Percentiles rank a stretch among this genome's conserved stretches.
These are phyloP conservation scores for Noctuana brunneofusca DNA, from an alignment of 2,888 invertebrate genomes.

Conservation along the genomic window DNA sequence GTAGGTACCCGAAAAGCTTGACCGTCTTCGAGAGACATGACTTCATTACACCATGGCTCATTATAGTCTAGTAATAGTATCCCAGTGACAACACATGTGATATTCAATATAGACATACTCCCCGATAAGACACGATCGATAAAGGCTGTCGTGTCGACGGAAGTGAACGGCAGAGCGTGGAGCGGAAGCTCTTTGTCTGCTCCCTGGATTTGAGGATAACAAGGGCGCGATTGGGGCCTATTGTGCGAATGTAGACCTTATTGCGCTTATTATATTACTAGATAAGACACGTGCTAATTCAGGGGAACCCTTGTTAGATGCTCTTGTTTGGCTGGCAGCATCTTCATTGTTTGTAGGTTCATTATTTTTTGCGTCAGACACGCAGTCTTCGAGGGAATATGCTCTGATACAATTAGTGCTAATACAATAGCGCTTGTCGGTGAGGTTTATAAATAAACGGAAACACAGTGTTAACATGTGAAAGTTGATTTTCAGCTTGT, in stretches of 20 bases:
- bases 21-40: not conserved
- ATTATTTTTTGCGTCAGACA: constrained; percentile 20
- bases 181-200: constrained; percentile 67
- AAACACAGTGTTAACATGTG: not conserved
- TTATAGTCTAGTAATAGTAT: not conserved
- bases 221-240: constrained; percentile 32
- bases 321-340: constrained; percentile 10
- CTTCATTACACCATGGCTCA: not conserved
- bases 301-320: constrained; percentile 20
- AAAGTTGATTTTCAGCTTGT: not conserved
- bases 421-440: not conserved
- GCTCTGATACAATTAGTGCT: not conserved
- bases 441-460: not conserved
- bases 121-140: constrained; percentile 34
- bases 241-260: constrained; percentile 31
- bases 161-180: constrained; percentile 49
- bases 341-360: constrained; percentile 11
- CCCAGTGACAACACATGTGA: constrained; percentile 1
- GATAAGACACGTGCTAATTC: constrained; percentile 30
- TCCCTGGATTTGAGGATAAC: constrained; percentile 46
- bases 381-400: not conserved
- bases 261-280: constrained; percentile 32
- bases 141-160: constrained; percentile 45
- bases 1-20: too few relatives aligned
- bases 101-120: not conserved